Evolutionary conservation across 2,888 invertebrate genomes (phyloP).

Genomic region (Ornithoptera priamus): DNA sequence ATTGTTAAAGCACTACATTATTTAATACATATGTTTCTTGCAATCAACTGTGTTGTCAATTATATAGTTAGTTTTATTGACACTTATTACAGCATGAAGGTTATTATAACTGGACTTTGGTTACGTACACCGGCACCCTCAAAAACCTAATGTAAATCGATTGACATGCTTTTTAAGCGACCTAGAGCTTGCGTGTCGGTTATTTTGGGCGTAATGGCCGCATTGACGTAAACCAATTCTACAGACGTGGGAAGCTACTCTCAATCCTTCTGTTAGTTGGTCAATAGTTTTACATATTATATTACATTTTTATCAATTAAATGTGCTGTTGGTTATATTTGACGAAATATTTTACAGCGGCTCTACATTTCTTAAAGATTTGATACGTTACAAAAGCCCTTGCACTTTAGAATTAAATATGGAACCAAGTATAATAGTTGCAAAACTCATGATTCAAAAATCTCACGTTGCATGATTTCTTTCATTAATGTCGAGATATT

Average conservation of each 20-base stretch:
- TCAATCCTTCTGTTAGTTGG: conserved; percentile 55
- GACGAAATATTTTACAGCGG: not conserved
- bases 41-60: conserved; percentile 24
- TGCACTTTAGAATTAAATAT: conserved; percentile 13
- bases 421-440: conserved; percentile 58
- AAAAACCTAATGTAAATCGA: conserved; percentile 63
- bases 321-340: not conserved
- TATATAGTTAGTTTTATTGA: conserved; percentile 24
- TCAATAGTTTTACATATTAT: conserved; percentile 48
- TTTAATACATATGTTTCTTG: conserved; percentile 14
- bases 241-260: conserved; percentile 61
- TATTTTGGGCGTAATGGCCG: conserved; percentile 69
- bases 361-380: not conserved
- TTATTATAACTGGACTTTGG: conserved; percentile 24
- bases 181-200: conserved; percentile 53
- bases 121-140: conserved; percentile 49
- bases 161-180: conserved; percentile 68
- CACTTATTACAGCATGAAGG: conserved; percentile 9
- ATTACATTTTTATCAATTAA: conserved; percentile 9
- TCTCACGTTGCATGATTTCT: conserved; percentile 75
- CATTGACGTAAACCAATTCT: conserved; percentile 71
- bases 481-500: conserved; percentile 73
- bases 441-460: conserved; percentile 68
- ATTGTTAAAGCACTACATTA: conserved; percentile 23
- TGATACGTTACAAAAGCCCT: not conserved